phyloP scores from a whole-genome alignment of 2,888 invertebrate genomes.

The Saturnia pavonia region DNA sequence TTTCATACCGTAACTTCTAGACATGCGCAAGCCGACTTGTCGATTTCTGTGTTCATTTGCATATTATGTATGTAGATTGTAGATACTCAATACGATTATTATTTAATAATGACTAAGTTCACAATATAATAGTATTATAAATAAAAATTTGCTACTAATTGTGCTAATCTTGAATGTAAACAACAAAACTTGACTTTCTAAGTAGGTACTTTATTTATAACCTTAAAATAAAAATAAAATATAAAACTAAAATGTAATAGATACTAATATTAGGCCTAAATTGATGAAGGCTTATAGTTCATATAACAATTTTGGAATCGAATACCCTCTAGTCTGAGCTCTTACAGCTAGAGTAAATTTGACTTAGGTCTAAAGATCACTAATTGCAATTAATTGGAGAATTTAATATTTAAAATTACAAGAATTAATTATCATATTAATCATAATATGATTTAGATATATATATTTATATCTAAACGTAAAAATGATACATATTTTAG shows the following conservation, averaged over 20 bases:
- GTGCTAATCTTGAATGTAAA: neutral
- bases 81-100: neutral
- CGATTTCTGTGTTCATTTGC: conserved; percentile 16
- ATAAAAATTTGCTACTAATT: neutral
- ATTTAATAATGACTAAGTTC: neutral
- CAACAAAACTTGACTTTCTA: neutral
- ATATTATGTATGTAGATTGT: conserved; percentile 3
- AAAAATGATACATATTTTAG: neutral
- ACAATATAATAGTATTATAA: neutral
- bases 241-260: no score
- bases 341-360: no score
- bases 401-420: no score
- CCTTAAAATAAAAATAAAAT: no score
- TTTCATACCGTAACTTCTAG: conserved; percentile 46
- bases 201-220: no score
- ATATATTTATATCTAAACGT: neutral
- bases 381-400: no score
- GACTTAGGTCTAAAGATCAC: no score
- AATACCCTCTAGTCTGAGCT: no score
- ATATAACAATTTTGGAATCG: no score
- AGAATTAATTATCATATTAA: no score
- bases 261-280: no score
- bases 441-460: no score
- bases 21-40: conserved; percentile 50
- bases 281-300: neutral